Evolutionary conservation across 1,140 invertebrate species (phyloP).

Genomic region (Spodoptera litura): DNA sequence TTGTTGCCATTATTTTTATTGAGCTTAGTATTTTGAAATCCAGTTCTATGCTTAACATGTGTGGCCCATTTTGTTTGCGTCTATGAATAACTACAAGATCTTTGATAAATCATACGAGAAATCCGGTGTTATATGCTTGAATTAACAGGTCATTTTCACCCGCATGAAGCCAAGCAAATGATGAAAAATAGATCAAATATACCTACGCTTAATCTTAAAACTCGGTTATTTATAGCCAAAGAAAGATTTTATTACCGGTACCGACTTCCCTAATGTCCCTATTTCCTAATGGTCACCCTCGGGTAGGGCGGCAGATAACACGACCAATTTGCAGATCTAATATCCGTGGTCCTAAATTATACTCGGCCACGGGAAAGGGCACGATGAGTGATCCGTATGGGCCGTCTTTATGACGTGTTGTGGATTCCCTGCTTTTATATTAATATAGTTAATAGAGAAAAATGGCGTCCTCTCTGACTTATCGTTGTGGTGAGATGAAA

Average conservation of each 20-base stretch:
- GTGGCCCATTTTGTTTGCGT: background rate
- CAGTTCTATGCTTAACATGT: background rate
- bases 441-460: slow-evolving; percentile 49
- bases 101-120: background rate
- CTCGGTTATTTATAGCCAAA: background rate
- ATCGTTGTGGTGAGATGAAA: slow-evolving; percentile 17
- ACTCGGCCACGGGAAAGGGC: slow-evolving; percentile 51
- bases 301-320: slow-evolving; percentile 67
- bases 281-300: slow-evolving; percentile 58
- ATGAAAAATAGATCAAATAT: slow-evolving; percentile 10
- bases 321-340: slow-evolving; percentile 79
- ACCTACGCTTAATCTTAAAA: slow-evolving; percentile 2
- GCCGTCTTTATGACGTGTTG: slow-evolving; percentile 57
- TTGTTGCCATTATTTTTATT: background rate
- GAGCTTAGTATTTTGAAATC: background rate
- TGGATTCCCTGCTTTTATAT: slow-evolving; percentile 47
- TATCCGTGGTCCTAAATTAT: slow-evolving; percentile 68
- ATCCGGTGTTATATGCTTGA: background rate
- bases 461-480: slow-evolving; percentile 40
- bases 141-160: background rate
- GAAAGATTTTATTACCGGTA: slow-evolving; percentile 23
- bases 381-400: slow-evolving; percentile 58
- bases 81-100: background rate
- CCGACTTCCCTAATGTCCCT: background rate
- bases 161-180: background rate